Percentiles rank a stretch among this genome's conserved stretches.
Evolutionary conservation across 2,113 vertebrate species (phyloP).

Genomic region (Pelvicachromis taeniatus): DNA sequence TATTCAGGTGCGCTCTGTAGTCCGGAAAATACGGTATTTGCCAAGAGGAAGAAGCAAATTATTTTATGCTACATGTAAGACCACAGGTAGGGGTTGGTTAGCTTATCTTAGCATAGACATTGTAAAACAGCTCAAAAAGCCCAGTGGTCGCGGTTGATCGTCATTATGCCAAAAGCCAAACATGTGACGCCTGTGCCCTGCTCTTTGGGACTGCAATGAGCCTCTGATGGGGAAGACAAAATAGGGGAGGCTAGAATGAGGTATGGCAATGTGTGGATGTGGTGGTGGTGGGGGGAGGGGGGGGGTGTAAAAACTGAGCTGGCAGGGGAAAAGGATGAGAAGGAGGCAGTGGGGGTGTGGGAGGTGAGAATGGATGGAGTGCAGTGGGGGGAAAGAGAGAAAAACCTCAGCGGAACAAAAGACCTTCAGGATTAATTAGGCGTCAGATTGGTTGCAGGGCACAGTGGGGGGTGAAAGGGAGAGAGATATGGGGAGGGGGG

Average conservation of each 20-base stretch:
- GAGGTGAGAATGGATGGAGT: slow-evolving; percentile 61
- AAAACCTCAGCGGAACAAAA: slow-evolving; percentile 74
- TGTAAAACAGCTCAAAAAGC: not conserved
- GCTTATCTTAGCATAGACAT: not conserved
- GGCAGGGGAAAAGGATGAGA: slow-evolving; percentile 36
- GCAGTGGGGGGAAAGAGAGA: slow-evolving; percentile 51
- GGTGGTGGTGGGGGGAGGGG: not conserved
- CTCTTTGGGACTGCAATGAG: slow-evolving; percentile 22
- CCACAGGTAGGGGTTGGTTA: fast-evolving
- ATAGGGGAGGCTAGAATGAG: slow-evolving; percentile 24
- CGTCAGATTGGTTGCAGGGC: slow-evolving; percentile 77
- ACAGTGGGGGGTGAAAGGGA: slow-evolving; percentile 4
- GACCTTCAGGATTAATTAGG: slow-evolving; percentile 81
- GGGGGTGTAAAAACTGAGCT: not conserved
- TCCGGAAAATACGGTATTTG: too few species aligned
- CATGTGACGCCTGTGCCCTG: slow-evolving; percentile 43
- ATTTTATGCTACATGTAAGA: fast-evolving
- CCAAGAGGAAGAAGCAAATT: not conserved
- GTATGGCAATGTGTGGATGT: not conserved
- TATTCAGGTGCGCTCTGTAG: too few species aligned
- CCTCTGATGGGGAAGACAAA: slow-evolving; percentile 35
- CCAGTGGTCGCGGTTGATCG: not conserved
- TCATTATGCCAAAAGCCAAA: not conserved
- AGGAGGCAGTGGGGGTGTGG: slow-evolving; percentile 21
- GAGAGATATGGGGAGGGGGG: not conserved